A percentile compares a stretch with the other conserved stretches of the same genome.
Conservation (phyloP, 1,140 invertebrate species). For the Sitobion miscanthi region DNA sequence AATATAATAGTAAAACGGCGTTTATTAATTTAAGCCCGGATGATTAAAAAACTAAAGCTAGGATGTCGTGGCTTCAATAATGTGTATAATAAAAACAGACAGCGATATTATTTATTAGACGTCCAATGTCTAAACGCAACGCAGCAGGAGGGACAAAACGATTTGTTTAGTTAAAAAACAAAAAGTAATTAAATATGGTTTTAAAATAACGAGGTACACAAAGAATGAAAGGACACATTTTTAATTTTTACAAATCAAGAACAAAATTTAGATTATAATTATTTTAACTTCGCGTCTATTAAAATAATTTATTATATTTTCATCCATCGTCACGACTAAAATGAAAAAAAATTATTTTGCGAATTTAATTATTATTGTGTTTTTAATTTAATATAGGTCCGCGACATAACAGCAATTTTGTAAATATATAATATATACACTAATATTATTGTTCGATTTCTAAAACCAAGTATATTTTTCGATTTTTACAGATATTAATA, state of each 20-base stretch:
- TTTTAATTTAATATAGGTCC: neutral
- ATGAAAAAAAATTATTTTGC: neutral
- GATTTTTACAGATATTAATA: neutral
- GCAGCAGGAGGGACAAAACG: neutral
- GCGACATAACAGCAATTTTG: neutral
- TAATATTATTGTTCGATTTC: neutral
- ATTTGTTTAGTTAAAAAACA: constrained; percentile 23
- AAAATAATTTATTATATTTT: constrained; percentile 23
- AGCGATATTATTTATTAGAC: constrained; percentile 31
- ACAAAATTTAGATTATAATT: neutral
- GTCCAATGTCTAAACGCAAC: neutral
- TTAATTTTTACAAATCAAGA: constrained; percentile 9
- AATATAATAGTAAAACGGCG: neutral
- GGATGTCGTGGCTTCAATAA: neutral
- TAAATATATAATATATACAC: neutral
- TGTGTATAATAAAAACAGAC: constrained; percentile 32
- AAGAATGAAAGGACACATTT: neutral
- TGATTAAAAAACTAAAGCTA: constrained; percentile 17
- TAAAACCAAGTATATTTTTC: neutral
- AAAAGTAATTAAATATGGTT: constrained; percentile 37
- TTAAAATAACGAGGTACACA: neutral
- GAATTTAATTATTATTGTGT: neutral
- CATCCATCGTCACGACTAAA: neutral
- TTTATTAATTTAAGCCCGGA: neutral
- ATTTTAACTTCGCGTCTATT: neutral